Base-by-base conservation (phyloP, 2,113 vertebrate genomes). In the Rutilus rutilus region DNA sequence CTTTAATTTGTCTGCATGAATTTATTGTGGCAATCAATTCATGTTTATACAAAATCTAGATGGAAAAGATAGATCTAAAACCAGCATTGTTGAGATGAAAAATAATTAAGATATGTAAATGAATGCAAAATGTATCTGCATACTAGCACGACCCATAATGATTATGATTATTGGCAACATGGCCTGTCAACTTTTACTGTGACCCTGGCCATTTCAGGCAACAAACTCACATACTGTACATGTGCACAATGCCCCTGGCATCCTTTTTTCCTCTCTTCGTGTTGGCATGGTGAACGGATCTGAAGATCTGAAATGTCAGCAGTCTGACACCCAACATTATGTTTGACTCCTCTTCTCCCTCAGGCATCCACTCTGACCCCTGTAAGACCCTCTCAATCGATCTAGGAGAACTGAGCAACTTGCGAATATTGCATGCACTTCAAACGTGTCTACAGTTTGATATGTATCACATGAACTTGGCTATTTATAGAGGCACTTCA, bases 381-480 rank as follows among this genome's bases (percentile, higher is more conserved):
- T 78, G 47, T 42, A 89, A 89, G 57, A 87, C 86, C 83, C 86
- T 65, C 71, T 84, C 76, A 87, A 85, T 87, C 42, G 83, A 89
- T 89, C 78, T 57, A 75, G 75, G 52, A 75, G 54, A 23, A 21
- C 85, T 82, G 82, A 64, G 52, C 19, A 67, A 47, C 47, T 60
- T 65, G 65, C 65, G 65, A 62, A 80, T 64, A 74, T 79, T 73
- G 80, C 64, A 71, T 30, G 30, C 74, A 74, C 52, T 82, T 82
- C 62, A 79, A 83, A 83, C 33, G 54, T 57, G 11, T 78, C 39
- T 78, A 64, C 42, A 33, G 85, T 54, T 78, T 86, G 77, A 71
- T 80, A 42, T 82, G 69, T 27, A 67, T 86, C 75, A 75, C 79
- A 86, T 60, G 79, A 50, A 47, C 54, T 27, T 33, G 33, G 76